These are phyloP conservation scores for Dicranocentrus wangi DNA, from an alignment of 2,888 invertebrate species.

Conservation along the genomic window DNA sequence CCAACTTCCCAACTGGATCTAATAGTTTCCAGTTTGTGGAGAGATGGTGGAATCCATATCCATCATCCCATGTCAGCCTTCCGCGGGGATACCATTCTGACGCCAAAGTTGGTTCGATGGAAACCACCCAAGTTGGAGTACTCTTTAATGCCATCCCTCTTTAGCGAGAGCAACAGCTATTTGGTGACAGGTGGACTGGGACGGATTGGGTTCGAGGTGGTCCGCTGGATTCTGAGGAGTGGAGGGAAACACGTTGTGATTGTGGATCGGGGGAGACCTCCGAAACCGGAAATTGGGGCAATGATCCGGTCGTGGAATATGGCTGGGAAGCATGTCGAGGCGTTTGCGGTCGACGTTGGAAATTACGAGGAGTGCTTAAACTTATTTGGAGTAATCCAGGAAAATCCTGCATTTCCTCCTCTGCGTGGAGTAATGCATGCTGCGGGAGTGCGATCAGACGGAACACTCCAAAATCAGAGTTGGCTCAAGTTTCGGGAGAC, in stretches of 20 bases:
- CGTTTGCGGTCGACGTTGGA: conserved; percentile 34
- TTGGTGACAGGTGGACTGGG: conserved; percentile 33
- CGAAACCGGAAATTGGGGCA: conserved; percentile 1
- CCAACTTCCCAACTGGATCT: background rate
- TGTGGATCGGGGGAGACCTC: conserved; percentile 19
- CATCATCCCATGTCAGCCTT: too few relatives aligned
- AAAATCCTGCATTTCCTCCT: conserved; percentile 15
- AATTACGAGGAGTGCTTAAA: conserved; percentile 20
- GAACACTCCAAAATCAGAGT: conserved; percentile 43
- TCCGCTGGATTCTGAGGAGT: conserved; percentile 46
- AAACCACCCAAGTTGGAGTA: background rate
- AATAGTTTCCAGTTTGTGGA: background rate
- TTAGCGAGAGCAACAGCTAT: conserved; percentile 7
- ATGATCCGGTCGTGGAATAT: conserved; percentile 29
- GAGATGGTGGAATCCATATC: background rate
- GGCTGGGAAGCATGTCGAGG: conserved; percentile 37
- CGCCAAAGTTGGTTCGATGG: background rate
- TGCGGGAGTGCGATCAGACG: conserved; percentile 50
- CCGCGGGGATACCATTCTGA: background rate
- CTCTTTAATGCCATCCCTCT: background rate
- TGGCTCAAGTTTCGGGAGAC: conserved; percentile 54
- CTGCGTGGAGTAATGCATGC: conserved; percentile 49
- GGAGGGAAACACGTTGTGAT: conserved; percentile 57
- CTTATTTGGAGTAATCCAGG: too few relatives aligned
- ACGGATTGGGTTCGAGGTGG: conserved; percentile 59